Percentiles rank a stretch among this genome's conserved stretches.
Conservation (phyloP, 2,888 invertebrate species). For the Griposia aprilina region DNA sequence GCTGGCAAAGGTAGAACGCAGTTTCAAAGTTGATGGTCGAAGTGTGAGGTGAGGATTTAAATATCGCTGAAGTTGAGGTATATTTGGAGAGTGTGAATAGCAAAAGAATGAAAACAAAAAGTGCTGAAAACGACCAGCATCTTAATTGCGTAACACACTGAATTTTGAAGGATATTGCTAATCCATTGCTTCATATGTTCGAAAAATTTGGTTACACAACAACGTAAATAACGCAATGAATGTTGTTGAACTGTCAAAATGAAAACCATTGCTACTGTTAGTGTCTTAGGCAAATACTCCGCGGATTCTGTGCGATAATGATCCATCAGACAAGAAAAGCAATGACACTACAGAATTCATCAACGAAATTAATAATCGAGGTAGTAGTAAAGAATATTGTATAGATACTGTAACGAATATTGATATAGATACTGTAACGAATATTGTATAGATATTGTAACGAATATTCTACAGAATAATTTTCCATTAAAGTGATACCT, state of each 20-base stretch:
- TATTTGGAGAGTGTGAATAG: neutral
- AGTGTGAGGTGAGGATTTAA: conserved; percentile 25
- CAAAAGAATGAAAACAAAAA: neutral
- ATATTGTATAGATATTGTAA: conserved; percentile 5
- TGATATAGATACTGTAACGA: too few relatives aligned
- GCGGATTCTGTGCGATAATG: neutral
- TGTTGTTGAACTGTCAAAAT: too few relatives aligned
- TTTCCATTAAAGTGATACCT: conserved; percentile 22
- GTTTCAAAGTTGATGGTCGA: conserved; percentile 49
- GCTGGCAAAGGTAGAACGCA: conserved; percentile 53
- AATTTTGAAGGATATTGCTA: too few relatives aligned
- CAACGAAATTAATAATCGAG: conserved; percentile 23
- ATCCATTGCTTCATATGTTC: too few relatives aligned
- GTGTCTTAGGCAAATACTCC: too few relatives aligned
- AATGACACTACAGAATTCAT: neutral
- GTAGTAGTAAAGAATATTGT: neutral
- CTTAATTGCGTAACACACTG: too few relatives aligned
- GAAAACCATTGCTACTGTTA: too few relatives aligned
- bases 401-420: conserved; percentile 4
- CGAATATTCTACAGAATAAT: conserved; percentile 2
- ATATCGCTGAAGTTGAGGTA: conserved; percentile 13
- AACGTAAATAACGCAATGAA: too few relatives aligned
- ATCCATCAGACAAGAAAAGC: neutral
- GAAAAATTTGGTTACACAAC: too few relatives aligned
- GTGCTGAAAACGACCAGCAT: neutral